A percentile compares a stretch with the other conserved stretches of the same genome.
Evolutionary conservation across 2,113 vertebrate genomes (phyloP).

Genomic region (Carassius auratus): DNA sequence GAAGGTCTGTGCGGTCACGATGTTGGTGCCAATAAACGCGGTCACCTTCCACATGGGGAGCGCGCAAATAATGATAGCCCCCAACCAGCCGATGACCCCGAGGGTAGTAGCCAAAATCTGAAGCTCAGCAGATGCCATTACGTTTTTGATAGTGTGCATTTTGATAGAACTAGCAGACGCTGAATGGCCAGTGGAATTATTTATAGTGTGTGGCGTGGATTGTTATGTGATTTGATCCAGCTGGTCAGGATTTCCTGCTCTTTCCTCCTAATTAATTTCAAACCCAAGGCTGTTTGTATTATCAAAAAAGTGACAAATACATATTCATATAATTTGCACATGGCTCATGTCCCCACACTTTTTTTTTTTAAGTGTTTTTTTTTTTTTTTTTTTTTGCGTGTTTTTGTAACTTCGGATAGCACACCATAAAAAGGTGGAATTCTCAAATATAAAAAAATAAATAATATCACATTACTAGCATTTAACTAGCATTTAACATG

Average conservation of each 20-base stretch:
- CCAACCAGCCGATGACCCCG: conserved; percentile 73
- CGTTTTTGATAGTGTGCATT: neutral
- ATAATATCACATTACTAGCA: too few relatives aligned
- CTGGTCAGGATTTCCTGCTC: neutral
- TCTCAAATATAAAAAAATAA: too few relatives aligned
- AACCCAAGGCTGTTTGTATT: neutral
- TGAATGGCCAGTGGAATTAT: neutral
- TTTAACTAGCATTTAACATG: too few relatives aligned
- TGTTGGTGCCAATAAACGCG: conserved; percentile 81
- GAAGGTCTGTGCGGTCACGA: conserved; percentile 80
- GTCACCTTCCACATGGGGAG: conserved; percentile 86
- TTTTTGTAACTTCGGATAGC: too few relatives aligned
- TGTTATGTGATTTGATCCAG: conserved; percentile 1
- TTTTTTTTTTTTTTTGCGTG: too few relatives aligned
- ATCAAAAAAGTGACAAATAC: neutral
- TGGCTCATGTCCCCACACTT: too few relatives aligned
- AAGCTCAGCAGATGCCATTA: conserved; percentile 67
- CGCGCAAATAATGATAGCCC: conserved; percentile 77
- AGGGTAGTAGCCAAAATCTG: conserved; percentile 74
- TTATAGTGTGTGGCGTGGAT: neutral
- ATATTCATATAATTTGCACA: too few relatives aligned
- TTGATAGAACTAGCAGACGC: too few relatives aligned
- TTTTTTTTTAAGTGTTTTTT: too few relatives aligned
- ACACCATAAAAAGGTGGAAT: too few relatives aligned
- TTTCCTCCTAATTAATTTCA: neutral